These are phyloP conservation scores for Erethizon dorsatum DNA, from an alignment of 2,797 vertebrate genomes.

Conservation along the genomic window DNA sequence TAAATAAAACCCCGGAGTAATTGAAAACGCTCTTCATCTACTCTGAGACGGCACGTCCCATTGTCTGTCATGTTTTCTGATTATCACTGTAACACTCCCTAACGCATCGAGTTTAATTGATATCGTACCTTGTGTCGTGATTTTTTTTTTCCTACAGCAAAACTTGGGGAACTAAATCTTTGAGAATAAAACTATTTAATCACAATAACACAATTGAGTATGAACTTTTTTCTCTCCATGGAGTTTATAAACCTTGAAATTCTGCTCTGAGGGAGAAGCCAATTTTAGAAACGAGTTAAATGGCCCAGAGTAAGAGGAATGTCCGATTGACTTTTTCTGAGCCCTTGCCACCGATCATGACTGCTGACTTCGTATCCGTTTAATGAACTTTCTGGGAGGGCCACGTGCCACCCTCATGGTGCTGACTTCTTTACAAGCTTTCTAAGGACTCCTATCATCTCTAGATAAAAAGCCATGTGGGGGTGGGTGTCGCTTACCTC, in stretches of 20 bases:
- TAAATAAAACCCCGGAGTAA: conserved; percentile 51
- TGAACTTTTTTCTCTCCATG: conserved; percentile 53
- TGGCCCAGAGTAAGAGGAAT: conserved; percentile 31
- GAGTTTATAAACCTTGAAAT: conserved; percentile 76
- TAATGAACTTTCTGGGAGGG: background rate
- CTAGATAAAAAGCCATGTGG: background rate
- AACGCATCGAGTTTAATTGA: conserved; percentile 22
- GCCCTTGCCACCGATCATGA: background rate
- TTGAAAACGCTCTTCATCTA: background rate
- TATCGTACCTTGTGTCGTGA: background rate
- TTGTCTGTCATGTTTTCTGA: background rate
- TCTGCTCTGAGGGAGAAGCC: conserved; percentile 47
- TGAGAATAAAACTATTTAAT: conserved; percentile 68
- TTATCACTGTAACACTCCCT: background rate
- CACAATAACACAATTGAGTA: conserved; percentile 48
- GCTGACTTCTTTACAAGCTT: background rate
- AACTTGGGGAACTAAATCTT: conserved; percentile 72
- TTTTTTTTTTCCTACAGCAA: conserved; percentile 55
- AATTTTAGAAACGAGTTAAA: conserved; percentile 71
- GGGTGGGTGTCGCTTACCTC: background rate
- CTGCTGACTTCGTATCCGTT: conserved; percentile 10
- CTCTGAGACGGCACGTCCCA: background rate
- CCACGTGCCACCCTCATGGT: accelerated
- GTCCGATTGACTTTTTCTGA: conserved; percentile 34
- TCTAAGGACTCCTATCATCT: background rate